Evolutionary conservation across 2,797 vertebrate genomes (phyloP), one percentile per base, ranked within the genome.

Genomic region (Ficedula albicollis): DNA sequence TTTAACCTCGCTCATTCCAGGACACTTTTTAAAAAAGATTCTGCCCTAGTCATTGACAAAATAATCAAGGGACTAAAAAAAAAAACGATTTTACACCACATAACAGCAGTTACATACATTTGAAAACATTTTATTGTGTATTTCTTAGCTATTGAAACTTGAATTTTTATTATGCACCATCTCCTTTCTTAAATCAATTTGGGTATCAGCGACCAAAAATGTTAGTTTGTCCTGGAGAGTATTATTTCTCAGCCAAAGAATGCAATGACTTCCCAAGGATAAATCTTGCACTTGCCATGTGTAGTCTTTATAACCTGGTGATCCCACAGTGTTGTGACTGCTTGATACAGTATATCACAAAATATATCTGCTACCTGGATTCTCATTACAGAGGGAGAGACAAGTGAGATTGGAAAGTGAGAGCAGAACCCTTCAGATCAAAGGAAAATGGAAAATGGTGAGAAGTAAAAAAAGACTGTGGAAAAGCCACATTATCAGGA

Each of bases 341-440:
- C 74, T 78, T 63, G 76, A 63, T 60, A 63, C 56, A 73, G 39
- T 76, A 23, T 49, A 79, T 84, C 91, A 84, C 74, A 29, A 79
- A 77, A 94, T 76, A 26, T 72, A 94, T 82, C 87, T 94, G 80
- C 91, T 91, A 77, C 89, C 59, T 1, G 38, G 60, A 14, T 54
- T 91, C 91, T 74, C 77, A 77, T 96, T 95, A 91, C 83, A 80
- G 46, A 58, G 76, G 20, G 77, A 86, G 55, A 93, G 77, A 74
- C 51, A 82, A 90, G 74, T 16, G 66, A 91, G 87, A 93, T 94
- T 84, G 90, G 60, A 90, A 97, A 94, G 59, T 56, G 77, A 90
- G 83, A 91, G 93, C 49, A 78, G 79, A 88, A 68, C 64, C 34
- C 70, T 83, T 81, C 87, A 91, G 74, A 94, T 89, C 77, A 94